These are phyloP conservation scores for Euwallacea similis DNA, from an alignment of 1,140 invertebrate species.

Conservation along the genomic window DNA sequence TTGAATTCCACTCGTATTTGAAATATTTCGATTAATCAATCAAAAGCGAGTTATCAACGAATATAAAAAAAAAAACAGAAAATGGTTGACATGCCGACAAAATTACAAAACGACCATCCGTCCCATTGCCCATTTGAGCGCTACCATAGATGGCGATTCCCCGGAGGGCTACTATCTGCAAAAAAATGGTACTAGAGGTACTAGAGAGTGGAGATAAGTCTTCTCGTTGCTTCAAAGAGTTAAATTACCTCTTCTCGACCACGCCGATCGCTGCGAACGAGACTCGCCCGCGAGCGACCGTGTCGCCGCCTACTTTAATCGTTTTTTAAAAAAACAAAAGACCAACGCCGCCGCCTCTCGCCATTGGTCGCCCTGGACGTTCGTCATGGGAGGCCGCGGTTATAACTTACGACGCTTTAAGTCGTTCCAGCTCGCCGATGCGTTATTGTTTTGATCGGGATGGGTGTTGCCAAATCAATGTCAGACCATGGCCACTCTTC, in stretches of 20 bases:
- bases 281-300: constrained; percentile 31
- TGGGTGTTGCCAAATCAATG: constrained; percentile 26
- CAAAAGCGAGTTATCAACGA: too few species aligned
- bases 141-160: not conserved
- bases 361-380: constrained; percentile 31
- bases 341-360: constrained; percentile 31
- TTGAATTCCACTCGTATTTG: too few species aligned
- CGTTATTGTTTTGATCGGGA: constrained; percentile 30
- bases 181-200: not conserved
- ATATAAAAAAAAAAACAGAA: too few species aligned
- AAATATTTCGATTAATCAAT: too few species aligned
- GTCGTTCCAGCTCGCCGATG: constrained; percentile 26
- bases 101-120: too few species aligned
- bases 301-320: constrained; percentile 40
- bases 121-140: not conserved
- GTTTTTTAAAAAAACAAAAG: constrained; percentile 37
- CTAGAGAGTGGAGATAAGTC: not conserved
- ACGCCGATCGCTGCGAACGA: constrained; percentile 25
- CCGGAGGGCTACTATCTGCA: not conserved
- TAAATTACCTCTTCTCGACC: constrained; percentile 29
- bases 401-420: constrained; percentile 38
- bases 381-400: constrained; percentile 36
- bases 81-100: too few species aligned
- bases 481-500: too few species aligned
- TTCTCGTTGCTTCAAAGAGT: constrained; percentile 7